Percentiles rank a stretch among this genome's conserved stretches.
Conservation (phyloP, 2,888 invertebrate genomes). For the Ectropis crepuscularia region DNA sequence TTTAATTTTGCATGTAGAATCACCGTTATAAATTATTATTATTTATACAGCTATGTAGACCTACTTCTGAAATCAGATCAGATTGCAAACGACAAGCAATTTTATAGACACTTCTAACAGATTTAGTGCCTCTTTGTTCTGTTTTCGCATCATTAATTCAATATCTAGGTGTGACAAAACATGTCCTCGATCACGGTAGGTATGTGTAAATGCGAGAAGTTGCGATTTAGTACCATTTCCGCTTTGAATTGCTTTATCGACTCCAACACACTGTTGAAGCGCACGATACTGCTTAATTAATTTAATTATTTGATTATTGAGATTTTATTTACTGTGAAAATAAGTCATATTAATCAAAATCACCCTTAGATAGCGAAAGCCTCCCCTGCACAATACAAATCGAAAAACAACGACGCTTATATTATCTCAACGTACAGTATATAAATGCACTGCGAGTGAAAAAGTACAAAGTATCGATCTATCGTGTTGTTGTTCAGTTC, state of each 20-base stretch:
- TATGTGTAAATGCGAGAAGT: conserved; percentile 4
- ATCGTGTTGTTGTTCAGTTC: too few species aligned
- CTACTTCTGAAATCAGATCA: not conserved
- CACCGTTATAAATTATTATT: not conserved
- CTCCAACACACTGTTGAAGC: not conserved
- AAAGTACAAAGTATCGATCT: too few species aligned
- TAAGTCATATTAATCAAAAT: too few species aligned
- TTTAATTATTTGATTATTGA: too few species aligned
- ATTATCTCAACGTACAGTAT: too few species aligned
- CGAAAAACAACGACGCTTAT: too few species aligned
- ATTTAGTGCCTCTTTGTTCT: conserved; percentile 12
- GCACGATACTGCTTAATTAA: not conserved
- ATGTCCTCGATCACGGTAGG: conserved; percentile 11
- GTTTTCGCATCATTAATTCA: conserved; percentile 21
- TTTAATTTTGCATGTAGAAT: conserved; percentile 8
- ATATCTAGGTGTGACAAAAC: conserved; percentile 13
- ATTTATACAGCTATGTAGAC: not conserved
- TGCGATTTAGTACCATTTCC: conserved; percentile 4
- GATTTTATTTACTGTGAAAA: not conserved
- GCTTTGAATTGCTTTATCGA: conserved; percentile 11
- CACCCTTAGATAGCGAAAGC: too few species aligned
- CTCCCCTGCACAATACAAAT: too few species aligned
- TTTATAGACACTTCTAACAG: conserved; percentile 10
- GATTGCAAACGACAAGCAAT: conserved; percentile 2
- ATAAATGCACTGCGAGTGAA: too few species aligned